Conservation (phyloP, 2,113 vertebrate genomes). For the Phalacrocorax pelagicus region DNA sequence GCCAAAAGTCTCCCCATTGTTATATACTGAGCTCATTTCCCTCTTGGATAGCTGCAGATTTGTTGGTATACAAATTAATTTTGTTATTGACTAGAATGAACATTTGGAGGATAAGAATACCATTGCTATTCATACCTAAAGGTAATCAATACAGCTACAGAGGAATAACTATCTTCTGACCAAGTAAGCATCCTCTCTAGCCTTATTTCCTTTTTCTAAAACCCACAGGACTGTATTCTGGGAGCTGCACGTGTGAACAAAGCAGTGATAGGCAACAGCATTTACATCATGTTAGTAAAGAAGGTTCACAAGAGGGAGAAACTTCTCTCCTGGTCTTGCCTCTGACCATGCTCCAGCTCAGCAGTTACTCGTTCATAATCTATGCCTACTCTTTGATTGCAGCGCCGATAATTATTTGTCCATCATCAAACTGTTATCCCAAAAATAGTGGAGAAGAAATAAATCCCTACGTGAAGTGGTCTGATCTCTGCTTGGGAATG, state of each 20-base stretch:
- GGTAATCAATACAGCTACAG: constrained; percentile 11
- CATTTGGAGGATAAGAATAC: constrained; percentile 7
- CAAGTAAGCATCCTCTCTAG: neutral
- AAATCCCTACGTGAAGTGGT: neutral
- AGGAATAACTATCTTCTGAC: constrained; percentile 37
- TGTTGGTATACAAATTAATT: constrained; percentile 49
- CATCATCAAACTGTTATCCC: neutral
- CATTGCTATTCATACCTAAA: constrained; percentile 35
- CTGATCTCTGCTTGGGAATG: neutral
- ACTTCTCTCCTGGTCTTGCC: neutral
- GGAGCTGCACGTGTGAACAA: neutral
- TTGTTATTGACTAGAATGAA: constrained; percentile 23
- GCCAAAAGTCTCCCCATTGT: neutral
- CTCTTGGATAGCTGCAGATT: neutral
- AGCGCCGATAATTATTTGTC: neutral
- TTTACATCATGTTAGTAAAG: neutral
- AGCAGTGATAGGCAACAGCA: neutral
- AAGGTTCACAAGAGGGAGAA: neutral
- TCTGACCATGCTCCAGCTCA: neutral
- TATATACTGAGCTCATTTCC: neutral
- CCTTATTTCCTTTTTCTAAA: neutral
- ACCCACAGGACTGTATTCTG: neutral
- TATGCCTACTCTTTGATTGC: neutral
- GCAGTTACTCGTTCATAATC: neutral
- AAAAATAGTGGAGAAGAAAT: neutral